Base-by-base conservation (phyloP, 1,140 invertebrate genomes). In the Apis florea region DNA sequence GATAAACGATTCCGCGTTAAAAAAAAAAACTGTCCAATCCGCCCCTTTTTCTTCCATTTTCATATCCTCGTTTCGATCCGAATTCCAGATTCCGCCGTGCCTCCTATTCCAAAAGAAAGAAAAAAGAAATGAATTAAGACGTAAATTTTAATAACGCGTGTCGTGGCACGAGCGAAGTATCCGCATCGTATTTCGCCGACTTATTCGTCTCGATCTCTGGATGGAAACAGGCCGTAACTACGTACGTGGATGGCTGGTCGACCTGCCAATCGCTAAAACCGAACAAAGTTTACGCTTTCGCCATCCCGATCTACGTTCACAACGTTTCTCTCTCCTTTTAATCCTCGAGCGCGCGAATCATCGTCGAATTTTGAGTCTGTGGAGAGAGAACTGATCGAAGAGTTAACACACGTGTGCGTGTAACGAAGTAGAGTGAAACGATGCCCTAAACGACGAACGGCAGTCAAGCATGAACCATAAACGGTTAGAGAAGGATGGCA, bases 1-100 rank as follows among this genome's bases (percentile, higher is more conserved):
- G 87, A 90, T 84, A 88, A 90, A 91, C 86, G 85, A 86, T 75
- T 67, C 47, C 53, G 54, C 64, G 15, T 31, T 19, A 68, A 75
- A 71, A 82, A 88, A 85, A 83, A 84, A 83, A n/a, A n/a, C n/a
- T n/a, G n/a, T n/a, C n/a, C n/a, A n/a, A n/a, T 85, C 82, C 31
- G 15, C 24, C 21, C 13, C 26, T 15, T 17, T 40, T 26, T 47
- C 67, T 80, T 49, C 11, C 9, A 17, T 21, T 66, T 19, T 56
- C 17, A 51, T 0, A 61, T 15, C 6, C 12, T 61, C 24, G 8
- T 15, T 26, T 61, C n/a, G n/a, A n/a, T n/a, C n/a, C n/a, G n/a
- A n/a, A n/a, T n/a, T n/a, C n/a, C n/a, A n/a, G n/a, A n/a, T 26
- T 51, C 9, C 49, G 26, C 24, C 26, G n/a, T n/a, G n/a, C n/a